Evolutionary conservation across 2,888 invertebrate genomes (phyloP), one percentile per base, ranked within the genome.

Genomic region (Anorthoa munda): DNA sequence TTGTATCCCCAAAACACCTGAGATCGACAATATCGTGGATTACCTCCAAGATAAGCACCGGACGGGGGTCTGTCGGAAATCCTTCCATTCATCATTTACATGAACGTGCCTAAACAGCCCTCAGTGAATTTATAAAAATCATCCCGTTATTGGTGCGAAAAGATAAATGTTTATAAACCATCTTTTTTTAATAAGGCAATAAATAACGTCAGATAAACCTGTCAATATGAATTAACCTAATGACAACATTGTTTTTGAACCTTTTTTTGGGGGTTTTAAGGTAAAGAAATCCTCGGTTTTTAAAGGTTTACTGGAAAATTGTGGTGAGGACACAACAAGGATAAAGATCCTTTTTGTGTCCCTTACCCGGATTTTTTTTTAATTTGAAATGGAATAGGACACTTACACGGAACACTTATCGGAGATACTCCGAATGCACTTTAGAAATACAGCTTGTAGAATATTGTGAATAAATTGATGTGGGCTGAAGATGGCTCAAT

Each of bases 101-200:
- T 78, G 77, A 78, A 87, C 86, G 87, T 86, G 84, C 80, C 77
- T 23, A 31, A 65, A 69, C 71, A 61, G 68, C 63, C 65, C 75
- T 74, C 59, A 58, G 70, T 72, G 77, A 78, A 81, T 86, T 86
- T 77, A 81, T 77, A 80, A 85, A 85, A 81, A 82, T 69, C 68
- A 73, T 64, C 60, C 59, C 71, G 39, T 48, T 59, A 50, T 71
- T 73, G 72, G 60, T 46, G 31, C 48, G 15, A 39, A 64, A 50
- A 67, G 66, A 85, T 85, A 74, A 81, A 69, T 81, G 53, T 72
- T 81, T 70, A 59, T 73, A 64, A 77, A 50, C 74, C 65, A 69
- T 65, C 45, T 26, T 60, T 84, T 81, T 79, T 79, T 75, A 69
- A 63, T 73, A 53, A 55, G 55, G 67, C 18, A 26, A 77, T 84